phyloP scores from a whole-genome alignment of 2,888 invertebrate genomes.

The Andrena marginata region DNA sequence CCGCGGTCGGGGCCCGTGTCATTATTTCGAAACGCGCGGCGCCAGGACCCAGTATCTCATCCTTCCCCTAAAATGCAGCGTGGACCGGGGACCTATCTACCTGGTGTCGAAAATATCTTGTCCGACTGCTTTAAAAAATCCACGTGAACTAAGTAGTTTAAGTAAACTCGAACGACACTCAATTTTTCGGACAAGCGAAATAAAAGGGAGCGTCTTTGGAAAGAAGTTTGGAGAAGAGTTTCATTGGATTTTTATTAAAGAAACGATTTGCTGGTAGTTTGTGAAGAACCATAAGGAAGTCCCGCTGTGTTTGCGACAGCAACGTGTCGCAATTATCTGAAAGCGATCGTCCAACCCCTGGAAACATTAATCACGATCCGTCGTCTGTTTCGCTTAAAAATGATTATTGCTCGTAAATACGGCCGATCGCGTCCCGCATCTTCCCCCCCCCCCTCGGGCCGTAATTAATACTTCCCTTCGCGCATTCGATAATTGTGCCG shows the following conservation, averaged over 20 bases:
- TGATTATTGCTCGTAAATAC: constrained; percentile 52
- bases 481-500: constrained; percentile 42
- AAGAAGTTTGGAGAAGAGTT: not conserved
- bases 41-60: constrained; percentile 83
- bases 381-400: constrained; percentile 40
- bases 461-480: constrained; percentile 50
- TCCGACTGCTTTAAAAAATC: not conserved
- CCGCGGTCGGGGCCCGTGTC: constrained; percentile 80
- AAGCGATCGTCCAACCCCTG: constrained; percentile 23
- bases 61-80: constrained; percentile 78
- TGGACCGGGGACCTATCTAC: constrained; percentile 72
- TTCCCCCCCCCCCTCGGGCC: constrained; percentile 12
- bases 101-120: constrained; percentile 74
- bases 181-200: too few species aligned
- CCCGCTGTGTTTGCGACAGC: constrained; percentile 3
- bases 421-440: constrained; percentile 11
- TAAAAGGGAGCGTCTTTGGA: not conserved
- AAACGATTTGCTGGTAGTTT: not conserved
- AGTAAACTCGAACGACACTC: not conserved
- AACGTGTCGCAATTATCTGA: constrained; percentile 28
- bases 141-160: not conserved
- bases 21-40: constrained; percentile 84
- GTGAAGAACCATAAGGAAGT: not conserved
- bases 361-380: constrained; percentile 36
- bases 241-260: not conserved